phyloP scores from a whole-genome alignment of 2,797 vertebrate species.

The Gadopsis bispinosus region DNA sequence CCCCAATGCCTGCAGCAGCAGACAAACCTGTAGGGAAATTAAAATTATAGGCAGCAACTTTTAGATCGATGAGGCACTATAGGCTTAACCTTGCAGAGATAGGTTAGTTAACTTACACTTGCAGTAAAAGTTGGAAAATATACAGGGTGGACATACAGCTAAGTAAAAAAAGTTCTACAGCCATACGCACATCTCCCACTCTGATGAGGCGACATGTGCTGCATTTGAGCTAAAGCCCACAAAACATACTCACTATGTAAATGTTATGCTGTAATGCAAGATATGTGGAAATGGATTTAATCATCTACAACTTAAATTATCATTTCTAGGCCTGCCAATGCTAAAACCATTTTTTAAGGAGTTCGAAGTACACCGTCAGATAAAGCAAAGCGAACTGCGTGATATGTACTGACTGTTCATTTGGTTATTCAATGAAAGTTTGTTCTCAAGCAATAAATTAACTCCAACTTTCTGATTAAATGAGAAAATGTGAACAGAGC shows the following conservation, averaged over 20 bases:
- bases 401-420: not conserved
- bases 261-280: not conserved
- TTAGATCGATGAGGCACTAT: constrained; percentile 32
- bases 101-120: not conserved
- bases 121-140: constrained; percentile 25
- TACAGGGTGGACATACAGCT: not conserved
- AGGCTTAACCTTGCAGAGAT: constrained; percentile 19
- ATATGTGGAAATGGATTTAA: not conserved
- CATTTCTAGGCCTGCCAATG: not conserved
- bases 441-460: not conserved
- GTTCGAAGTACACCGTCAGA: not conserved
- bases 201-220: not conserved
- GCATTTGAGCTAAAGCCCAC: not conserved
- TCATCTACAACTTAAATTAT: not conserved
- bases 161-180: not conserved
- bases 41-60: constrained; percentile 11
- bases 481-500: not conserved
- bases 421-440: not conserved
- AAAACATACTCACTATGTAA: not conserved
- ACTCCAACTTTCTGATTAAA: not conserved
- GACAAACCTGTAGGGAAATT: constrained; percentile 88
- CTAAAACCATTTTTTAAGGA: not conserved
- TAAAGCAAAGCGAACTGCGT: not conserved
- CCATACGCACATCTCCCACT: constrained; percentile 4
- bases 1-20: constrained; percentile 94